Evolutionary conservation across 2,888 invertebrate species (phyloP).

Genomic region (Gasteruption jaculator): DNA sequence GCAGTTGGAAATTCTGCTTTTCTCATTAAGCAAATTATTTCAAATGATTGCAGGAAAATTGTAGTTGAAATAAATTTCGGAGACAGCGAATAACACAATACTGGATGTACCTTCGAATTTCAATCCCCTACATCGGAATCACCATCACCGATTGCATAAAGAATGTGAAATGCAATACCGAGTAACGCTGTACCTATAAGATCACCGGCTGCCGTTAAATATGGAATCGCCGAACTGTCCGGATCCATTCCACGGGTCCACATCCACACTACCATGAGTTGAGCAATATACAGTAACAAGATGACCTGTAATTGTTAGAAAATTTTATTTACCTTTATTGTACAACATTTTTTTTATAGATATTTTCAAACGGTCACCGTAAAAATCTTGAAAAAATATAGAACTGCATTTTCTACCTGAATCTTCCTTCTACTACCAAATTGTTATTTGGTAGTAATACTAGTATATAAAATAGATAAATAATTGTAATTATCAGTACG

Average conservation of each 20-base stretch:
- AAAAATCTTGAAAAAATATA: too few relatives aligned
- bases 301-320: slow-evolving; percentile 53
- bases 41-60: too few relatives aligned
- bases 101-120: too few relatives aligned
- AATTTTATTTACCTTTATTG: not conserved
- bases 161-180: slow-evolving; percentile 69
- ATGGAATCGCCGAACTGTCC: slow-evolving; percentile 87
- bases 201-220: slow-evolving; percentile 85
- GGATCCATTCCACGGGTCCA: slow-evolving; percentile 81
- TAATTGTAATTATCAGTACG: slow-evolving; percentile 1
- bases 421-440: too few relatives aligned
- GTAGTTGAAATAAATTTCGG: too few relatives aligned
- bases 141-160: slow-evolving; percentile 70
- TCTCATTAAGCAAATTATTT: too few relatives aligned
- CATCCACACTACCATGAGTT: slow-evolving; percentile 78
- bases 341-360: too few relatives aligned
- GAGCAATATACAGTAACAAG: slow-evolving; percentile 72
- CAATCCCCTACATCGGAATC: slow-evolving; percentile 71
- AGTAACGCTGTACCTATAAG: slow-evolving; percentile 77
- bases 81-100: too few relatives aligned
- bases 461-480: not conserved
- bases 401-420: too few relatives aligned
- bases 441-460: not conserved
- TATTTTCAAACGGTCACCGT: too few relatives aligned
- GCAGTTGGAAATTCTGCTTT: too few relatives aligned